Percentiles rank a stretch among this genome's conserved stretches.
phyloP scores from a whole-genome alignment of 2,113 vertebrate species.

The Glaucomys volans region DNA sequence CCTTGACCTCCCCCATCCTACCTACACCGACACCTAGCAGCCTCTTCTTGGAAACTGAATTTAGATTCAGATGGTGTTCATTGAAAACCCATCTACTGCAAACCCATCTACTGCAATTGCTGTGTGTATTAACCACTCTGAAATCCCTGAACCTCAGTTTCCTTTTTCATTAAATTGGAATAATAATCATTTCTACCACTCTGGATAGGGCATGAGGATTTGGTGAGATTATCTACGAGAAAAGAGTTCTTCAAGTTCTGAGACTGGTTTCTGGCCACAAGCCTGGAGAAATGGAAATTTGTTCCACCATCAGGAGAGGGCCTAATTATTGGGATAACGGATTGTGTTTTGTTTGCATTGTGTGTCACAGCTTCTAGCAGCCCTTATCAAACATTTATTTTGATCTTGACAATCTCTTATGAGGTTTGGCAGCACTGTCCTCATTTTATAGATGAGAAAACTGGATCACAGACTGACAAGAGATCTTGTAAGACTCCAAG shows the following conservation, averaged over 20 bases:
- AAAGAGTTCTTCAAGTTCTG: background rate
- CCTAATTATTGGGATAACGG: background rate
- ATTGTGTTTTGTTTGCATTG: accelerated
- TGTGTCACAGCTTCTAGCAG: background rate
- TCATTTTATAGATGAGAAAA: constrained; percentile 18
- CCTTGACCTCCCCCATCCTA: background rate
- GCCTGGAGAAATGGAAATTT: background rate
- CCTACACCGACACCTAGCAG: background rate
- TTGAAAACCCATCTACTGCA: background rate
- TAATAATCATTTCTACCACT: background rate
- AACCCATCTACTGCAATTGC: no score
- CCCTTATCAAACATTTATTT: background rate
- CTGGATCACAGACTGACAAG: background rate
- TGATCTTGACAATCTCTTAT: background rate
- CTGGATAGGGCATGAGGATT: background rate
- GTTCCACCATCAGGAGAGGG: background rate
- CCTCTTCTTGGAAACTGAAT: background rate
- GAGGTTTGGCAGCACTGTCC: background rate
- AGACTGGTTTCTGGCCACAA: background rate
- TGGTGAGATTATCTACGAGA: background rate
- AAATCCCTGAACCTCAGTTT: background rate
- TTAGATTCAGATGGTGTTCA: background rate
- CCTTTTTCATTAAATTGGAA: background rate
- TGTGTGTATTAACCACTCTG: background rate
- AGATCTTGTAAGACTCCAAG: background rate